Evolutionary conservation across 2,888 invertebrate genomes (phyloP).

Genomic region (Tuta absoluta): DNA sequence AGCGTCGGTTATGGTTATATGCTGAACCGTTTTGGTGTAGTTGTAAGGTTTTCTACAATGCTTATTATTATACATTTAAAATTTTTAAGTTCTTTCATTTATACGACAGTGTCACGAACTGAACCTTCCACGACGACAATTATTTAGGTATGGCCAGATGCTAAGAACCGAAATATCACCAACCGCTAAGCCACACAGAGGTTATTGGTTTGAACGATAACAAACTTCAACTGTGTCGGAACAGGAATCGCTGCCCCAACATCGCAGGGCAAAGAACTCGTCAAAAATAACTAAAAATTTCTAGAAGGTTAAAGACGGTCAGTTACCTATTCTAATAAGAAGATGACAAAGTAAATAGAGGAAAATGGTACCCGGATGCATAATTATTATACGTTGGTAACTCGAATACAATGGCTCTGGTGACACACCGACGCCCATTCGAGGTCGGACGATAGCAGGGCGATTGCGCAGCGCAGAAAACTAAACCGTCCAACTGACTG

Average conservation of each 20-base stretch:
- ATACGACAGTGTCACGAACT: no score
- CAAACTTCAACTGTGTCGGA: background rate
- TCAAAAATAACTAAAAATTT: background rate
- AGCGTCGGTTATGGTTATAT: no score
- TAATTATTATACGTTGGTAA: constrained; percentile 41
- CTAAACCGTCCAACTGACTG: constrained; percentile 7
- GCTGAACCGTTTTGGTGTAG: no score
- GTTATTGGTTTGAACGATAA: constrained; percentile 8
- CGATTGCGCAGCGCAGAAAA: constrained; percentile 54
- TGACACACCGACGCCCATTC: constrained; percentile 41
- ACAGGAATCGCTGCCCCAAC: background rate
- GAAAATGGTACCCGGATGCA: constrained; percentile 59
- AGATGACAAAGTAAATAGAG: constrained; percentile 56
- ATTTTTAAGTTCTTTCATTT: no score
- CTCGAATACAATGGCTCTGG: constrained; percentile 42
- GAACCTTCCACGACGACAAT: no score
- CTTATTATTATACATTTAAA: no score
- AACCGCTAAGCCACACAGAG: background rate
- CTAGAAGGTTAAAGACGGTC: constrained; percentile 16
- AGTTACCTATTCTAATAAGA: constrained; percentile 39
- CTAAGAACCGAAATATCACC: background rate
- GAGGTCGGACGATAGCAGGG: constrained; percentile 54
- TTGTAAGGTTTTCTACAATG: no score
- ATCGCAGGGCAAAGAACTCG: background rate
- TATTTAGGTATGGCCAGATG: no score